phyloP scores from a whole-genome alignment of 1,140 invertebrate genomes.

The Drosophila orosa region DNA sequence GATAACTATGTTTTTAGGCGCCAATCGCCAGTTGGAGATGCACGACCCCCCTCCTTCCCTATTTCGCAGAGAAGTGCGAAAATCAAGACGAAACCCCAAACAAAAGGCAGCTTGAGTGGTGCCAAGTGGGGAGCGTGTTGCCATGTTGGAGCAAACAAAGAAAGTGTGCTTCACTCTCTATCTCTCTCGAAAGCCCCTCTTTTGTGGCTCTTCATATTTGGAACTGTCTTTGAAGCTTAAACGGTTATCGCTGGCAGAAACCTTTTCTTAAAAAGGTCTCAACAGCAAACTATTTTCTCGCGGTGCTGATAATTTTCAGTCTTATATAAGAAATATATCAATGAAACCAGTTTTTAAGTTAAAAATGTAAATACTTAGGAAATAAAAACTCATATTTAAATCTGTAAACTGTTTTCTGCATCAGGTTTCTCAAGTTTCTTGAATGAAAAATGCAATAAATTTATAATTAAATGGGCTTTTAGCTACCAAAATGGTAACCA shows the following conservation, averaged over 20 bases:
- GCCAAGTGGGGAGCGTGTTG: constrained; percentile 43
- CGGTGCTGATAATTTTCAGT: not conserved
- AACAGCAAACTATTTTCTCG: not conserved
- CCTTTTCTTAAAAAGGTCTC: constrained; percentile 1
- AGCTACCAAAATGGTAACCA: not conserved
- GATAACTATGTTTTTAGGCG: constrained; percentile 8
- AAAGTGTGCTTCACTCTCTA: constrained; percentile 19
- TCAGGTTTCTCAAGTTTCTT: not conserved
- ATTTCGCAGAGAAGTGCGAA: constrained; percentile 56
- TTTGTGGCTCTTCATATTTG: not conserved
- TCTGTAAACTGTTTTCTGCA: not conserved
- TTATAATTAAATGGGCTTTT: not conserved
- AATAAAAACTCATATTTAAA: not conserved
- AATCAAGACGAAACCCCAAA: constrained; percentile 36
- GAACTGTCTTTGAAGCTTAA: constrained; percentile 9
- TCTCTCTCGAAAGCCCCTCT: constrained; percentile 22
- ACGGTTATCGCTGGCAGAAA: constrained; percentile 9
- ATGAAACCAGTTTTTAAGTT: not conserved
- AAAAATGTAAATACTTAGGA: not conserved
- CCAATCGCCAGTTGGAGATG: constrained; percentile 3
- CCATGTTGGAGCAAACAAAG: constrained; percentile 41
- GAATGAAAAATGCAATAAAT: not conserved
- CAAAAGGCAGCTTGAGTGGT: constrained; percentile 36
- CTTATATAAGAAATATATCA: not conserved
- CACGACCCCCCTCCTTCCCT: not conserved